A percentile compares a stretch with the other conserved stretches of the same genome.
Evolutionary conservation across 2,113 vertebrate species (phyloP).

Genomic region (Albula glossodonta): DNA sequence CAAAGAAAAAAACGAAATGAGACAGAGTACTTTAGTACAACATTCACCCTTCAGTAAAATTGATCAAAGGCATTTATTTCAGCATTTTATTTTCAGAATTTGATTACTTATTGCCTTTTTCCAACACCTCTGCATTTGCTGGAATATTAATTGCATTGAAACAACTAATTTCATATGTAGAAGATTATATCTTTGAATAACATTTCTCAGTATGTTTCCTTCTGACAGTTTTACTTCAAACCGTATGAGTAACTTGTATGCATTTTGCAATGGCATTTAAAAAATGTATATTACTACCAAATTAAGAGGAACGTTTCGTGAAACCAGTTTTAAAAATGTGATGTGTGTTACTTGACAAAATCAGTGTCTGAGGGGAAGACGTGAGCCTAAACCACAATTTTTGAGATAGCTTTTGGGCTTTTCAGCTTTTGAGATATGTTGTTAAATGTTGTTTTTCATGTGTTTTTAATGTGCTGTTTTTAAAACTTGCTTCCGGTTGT

Average conservation of each 20-base stretch:
- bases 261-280: neutral
- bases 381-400: neutral
- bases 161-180: neutral
- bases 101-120: neutral
- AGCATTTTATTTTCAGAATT: neutral
- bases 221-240: neutral
- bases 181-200: neutral
- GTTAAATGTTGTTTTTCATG: neutral
- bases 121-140: neutral
- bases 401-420: too few species aligned
- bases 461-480: neutral
- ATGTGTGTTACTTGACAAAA: neutral
- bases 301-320: neutral
- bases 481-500: neutral
- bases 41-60: neutral
- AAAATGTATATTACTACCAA: neutral
- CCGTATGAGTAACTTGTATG: neutral
- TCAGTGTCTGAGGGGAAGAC: neutral
- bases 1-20: neutral
- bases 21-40: conserved; percentile 8
- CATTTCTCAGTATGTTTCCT: too few species aligned
- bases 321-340: neutral
- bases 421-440: neutral
- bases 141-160: neutral
- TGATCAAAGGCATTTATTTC: neutral